Percentiles rank a stretch among this genome's conserved stretches.
These are phyloP conservation scores for Plutomurus gul DNA, from an alignment of 1,140 invertebrate species.

Conservation along the genomic window DNA sequence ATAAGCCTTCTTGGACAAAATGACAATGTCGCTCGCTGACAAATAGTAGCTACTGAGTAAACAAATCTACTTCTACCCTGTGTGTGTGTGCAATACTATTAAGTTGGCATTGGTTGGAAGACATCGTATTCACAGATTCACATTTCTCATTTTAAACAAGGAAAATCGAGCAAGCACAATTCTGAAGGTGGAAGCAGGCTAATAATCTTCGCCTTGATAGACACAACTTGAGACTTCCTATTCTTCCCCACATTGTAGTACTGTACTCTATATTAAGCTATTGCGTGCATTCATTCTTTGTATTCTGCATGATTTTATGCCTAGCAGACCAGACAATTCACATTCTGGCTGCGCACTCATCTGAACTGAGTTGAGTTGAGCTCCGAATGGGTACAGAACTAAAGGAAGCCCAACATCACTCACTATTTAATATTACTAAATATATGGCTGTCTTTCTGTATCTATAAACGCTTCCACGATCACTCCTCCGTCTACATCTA, in stretches of 20 bases:
- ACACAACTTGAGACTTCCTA: slow-evolving; percentile 21
- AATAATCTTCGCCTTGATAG: slow-evolving; percentile 27
- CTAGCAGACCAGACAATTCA: slow-evolving; percentile 17
- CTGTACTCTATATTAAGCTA: slow-evolving; percentile 15
- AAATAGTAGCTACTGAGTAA: neutral
- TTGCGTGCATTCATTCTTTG: slow-evolving; percentile 16
- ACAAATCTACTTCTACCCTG: too few relatives aligned
- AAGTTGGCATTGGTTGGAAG: neutral
- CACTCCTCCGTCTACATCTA: neutral
- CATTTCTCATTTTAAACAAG: slow-evolving; percentile 20
- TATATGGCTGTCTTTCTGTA: too few relatives aligned
- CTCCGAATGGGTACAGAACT: neutral
- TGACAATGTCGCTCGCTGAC: neutral
- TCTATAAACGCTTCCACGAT: neutral
- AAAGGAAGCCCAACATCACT: slow-evolving; percentile 7
- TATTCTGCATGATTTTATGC: slow-evolving; percentile 29
- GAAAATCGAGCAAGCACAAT: slow-evolving; percentile 21
- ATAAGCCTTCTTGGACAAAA: neutral
- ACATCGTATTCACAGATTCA: slow-evolving; percentile 3
- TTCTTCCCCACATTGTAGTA: neutral
- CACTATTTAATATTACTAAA: neutral
- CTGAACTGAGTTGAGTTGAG: neutral
- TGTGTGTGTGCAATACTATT: too few relatives aligned
- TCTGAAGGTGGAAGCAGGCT: slow-evolving; percentile 18
- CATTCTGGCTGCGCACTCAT: slow-evolving; percentile 25